phyloP scores from a whole-genome alignment of 1,140 invertebrate species.

The Ostrea edulis region DNA sequence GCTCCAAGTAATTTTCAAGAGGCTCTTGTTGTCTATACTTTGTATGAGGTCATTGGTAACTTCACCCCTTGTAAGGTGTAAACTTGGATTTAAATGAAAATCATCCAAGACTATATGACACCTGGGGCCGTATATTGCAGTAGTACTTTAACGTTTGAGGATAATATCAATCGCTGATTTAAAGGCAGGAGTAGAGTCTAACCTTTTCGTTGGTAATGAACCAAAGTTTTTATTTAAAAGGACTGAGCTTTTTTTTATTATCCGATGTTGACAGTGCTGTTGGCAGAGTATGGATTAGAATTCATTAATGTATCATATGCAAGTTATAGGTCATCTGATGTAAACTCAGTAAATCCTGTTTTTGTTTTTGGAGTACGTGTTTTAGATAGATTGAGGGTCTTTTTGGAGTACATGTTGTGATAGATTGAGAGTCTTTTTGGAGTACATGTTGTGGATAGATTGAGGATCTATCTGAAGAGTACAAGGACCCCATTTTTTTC shows the following conservation, averaged over 20 bases:
- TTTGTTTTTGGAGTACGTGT: background rate
- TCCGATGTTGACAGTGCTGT: background rate
- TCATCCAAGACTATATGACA: background rate
- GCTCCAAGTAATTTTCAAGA: slow-evolving; percentile 32
- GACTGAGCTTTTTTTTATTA: background rate
- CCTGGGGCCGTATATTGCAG: background rate
- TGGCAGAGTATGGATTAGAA: slow-evolving; percentile 9
- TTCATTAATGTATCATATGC: slow-evolving; percentile 30
- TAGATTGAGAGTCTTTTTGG: background rate
- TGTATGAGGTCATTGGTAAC: background rate
- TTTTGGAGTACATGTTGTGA: background rate
- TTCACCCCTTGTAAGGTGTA: background rate
- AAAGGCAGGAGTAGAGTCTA: background rate
- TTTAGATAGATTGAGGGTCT: background rate
- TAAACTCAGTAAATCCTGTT: background rate
- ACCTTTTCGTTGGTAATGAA: slow-evolving; percentile 18
- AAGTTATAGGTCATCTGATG: background rate
- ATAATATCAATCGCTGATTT: slow-evolving; percentile 5
- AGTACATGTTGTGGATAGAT: background rate
- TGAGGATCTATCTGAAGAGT: no score
- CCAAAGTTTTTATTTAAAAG: slow-evolving; percentile 31
- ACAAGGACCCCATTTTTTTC: background rate
- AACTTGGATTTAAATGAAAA: background rate
- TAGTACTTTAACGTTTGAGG: slow-evolving; percentile 7
- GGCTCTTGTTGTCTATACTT: background rate